phyloP scores from a whole-genome alignment of 2,113 vertebrate species.

The Brachypodius melanocephalos region DNA sequence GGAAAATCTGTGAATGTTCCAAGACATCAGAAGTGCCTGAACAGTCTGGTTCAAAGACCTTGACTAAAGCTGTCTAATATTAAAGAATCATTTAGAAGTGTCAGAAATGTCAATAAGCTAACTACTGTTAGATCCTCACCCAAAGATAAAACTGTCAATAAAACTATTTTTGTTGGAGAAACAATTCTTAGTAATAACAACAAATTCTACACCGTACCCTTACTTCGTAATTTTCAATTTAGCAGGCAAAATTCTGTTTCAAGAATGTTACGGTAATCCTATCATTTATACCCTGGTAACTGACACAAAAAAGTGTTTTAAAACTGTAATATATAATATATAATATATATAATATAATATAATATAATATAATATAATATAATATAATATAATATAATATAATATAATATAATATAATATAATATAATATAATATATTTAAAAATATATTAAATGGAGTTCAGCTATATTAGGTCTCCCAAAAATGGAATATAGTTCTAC shows the following conservation, averaged over 20 bases:
- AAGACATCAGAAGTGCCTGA: not conserved
- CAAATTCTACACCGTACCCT: not conserved
- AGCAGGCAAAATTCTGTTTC: not conserved
- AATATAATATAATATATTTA: no score
- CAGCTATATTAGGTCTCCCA: not conserved
- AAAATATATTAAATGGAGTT: not conserved
- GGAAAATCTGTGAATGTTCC: not conserved
- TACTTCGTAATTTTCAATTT: not conserved
- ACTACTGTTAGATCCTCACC: not conserved
- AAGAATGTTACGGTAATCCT: not conserved
- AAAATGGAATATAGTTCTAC: not conserved
- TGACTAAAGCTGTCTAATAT: not conserved
- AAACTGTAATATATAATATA: no score
- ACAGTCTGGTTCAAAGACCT: not conserved
- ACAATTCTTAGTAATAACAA: not conserved
- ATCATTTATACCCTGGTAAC: not conserved
- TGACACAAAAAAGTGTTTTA: not conserved
- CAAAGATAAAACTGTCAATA: not conserved
- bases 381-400: no score
- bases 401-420: no score
- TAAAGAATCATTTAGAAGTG: not conserved
- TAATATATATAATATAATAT: no score
- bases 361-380: no score
- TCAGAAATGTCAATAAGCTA: not conserved
- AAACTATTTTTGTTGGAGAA: not conserved